These are phyloP conservation scores for Cossypha polioptera DNA, from an alignment of 2,797 vertebrate species.

Conservation along the genomic window DNA sequence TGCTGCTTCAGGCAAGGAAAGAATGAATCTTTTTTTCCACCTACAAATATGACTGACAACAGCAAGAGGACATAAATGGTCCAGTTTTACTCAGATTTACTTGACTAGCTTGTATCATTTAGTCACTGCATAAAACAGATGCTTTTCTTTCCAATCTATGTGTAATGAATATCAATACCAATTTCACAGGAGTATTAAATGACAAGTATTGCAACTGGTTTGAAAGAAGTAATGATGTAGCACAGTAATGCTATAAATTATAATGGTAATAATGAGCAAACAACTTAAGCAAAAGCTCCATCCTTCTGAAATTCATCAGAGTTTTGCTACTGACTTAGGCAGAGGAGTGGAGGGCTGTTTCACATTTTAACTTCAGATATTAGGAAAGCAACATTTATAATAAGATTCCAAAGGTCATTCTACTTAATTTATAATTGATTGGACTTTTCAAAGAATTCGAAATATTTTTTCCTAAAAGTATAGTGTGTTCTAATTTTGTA, in stretches of 20 bases:
- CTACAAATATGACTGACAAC: background rate
- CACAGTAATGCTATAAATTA: background rate
- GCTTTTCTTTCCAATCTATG: background rate
- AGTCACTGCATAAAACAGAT: background rate
- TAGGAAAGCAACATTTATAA: background rate
- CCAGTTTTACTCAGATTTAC: background rate
- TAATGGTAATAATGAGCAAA: background rate
- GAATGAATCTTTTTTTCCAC: background rate
- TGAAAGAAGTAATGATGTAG: background rate
- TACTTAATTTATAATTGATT: background rate
- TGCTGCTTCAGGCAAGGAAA: background rate
- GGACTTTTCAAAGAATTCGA: background rate
- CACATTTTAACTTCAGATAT: background rate
- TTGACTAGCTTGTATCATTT: background rate
- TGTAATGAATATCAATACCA: background rate
- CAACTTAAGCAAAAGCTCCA: background rate
- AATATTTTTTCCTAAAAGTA: background rate
- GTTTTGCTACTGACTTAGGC: background rate
- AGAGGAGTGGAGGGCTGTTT: background rate
- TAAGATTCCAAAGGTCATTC: accelerated
- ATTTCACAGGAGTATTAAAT: background rate
- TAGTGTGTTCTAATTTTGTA: background rate
- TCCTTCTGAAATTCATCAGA: background rate
- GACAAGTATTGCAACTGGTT: background rate
- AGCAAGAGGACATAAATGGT: background rate